Evolutionary conservation across 2,113 vertebrate genomes (phyloP), one percentile per base, ranked within the genome.

Genomic region (Oostethus manadensis): DNA sequence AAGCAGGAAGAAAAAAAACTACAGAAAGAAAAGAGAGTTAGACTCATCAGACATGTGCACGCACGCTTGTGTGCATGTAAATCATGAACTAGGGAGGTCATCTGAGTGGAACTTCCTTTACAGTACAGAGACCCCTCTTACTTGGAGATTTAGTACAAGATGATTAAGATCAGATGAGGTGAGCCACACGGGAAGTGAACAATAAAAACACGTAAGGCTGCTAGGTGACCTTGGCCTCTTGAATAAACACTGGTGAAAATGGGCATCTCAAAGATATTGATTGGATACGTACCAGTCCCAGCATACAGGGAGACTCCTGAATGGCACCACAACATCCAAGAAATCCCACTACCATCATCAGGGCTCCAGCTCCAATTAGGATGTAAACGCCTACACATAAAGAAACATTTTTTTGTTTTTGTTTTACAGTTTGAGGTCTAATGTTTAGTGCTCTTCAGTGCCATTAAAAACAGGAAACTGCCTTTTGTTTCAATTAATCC

Each of bases 291-390:
- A 99, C 97, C 94, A 95, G 70, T 74, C 95, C 95, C 76, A 99
- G 93, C 97, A 99, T 96, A 82, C 92, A 97, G 0, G 95, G 92
- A 1, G 96, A 99, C 66, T 99, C 97, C 71, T 95, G 94, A 68
- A 97, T 91, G 0, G 95, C 94, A 17, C 97, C 95, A 60, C 95
- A 98, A 71, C 96, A 98, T 75, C 97, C 95, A 66, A 98, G 88
- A 86, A 99, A 99, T 0, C 97, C 97, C 78, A 99, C 93, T 18
- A 98, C 73, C 96, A 98, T 99, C 91, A 99, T 99, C 68, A 99
- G 88, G 0, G 93, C 94, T 20, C 97, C 97, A 10, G 93, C 94
- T 62, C 87, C 94, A 51, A 99, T 97, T 51, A 99, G 88, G 68
- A 98, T 92, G 66, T 97, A 98, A 20, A 98, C 93, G 53, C 95